phyloP scores from a whole-genome alignment of 2,113 vertebrate species.

The Podocnemis expansa region DNA sequence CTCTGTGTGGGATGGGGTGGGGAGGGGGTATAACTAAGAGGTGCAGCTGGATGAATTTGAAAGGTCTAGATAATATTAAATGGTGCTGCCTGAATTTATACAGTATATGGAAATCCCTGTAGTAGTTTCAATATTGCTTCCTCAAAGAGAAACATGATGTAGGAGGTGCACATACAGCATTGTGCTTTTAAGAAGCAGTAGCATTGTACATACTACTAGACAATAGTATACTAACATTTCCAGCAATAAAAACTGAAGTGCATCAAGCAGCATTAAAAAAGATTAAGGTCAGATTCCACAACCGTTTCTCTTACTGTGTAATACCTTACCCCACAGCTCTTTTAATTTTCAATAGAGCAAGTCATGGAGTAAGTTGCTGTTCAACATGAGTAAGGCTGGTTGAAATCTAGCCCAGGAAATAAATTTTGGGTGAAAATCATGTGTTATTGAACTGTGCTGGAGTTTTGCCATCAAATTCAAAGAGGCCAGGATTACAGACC shows the following conservation, averaged over 20 bases:
- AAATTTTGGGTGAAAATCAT: neutral
- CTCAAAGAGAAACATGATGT: neutral
- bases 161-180: neutral
- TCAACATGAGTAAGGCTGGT: neutral
- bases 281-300: neutral
- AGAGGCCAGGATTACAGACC: neutral
- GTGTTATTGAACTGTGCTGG: neutral
- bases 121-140: neutral
- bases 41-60: neutral
- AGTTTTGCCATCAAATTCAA: neutral
- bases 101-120: neutral
- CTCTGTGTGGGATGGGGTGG: neutral
- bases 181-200: neutral
- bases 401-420: neutral
- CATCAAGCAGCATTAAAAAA: neutral
- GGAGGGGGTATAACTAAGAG: conserved; percentile 24
- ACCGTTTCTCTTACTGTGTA: neutral
- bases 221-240: neutral
- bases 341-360: neutral
- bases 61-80: conserved; percentile 45
- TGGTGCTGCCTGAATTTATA: conserved; percentile 23
- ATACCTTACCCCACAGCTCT: neutral
- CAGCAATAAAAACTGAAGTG: neutral
- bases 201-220: neutral
- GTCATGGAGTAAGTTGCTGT: neutral